phyloP scores from a whole-genome alignment of 2,797 vertebrate genomes.

The Diceros bicornis region DNA sequence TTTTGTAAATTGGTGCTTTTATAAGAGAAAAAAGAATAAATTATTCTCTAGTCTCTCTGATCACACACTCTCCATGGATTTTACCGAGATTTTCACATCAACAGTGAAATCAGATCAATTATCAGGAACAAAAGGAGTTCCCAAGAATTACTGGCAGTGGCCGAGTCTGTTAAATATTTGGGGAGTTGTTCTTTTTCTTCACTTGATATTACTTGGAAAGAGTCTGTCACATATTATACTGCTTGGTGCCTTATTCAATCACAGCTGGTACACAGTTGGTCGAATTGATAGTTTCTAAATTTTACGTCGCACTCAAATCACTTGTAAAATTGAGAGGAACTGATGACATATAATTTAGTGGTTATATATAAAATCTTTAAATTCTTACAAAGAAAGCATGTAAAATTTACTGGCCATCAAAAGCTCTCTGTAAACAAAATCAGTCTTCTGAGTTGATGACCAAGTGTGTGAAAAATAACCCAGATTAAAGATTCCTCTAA shows the following conservation, averaged over 20 bases:
- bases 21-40: neutral
- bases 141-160: neutral
- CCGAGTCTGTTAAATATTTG: neutral
- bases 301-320: conserved; percentile 54
- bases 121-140: neutral
- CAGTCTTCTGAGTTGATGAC: conserved; percentile 5
- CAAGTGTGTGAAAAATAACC: neutral
- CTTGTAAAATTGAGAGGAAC: neutral
- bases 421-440: conserved; percentile 34
- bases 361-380: neutral
- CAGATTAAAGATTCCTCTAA: neutral
- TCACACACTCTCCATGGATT: neutral
- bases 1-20: neutral
- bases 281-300: conserved; percentile 13
- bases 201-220: neutral
- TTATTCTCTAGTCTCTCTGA: neutral
- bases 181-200: neutral
- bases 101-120: neutral
- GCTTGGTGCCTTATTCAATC: neutral
- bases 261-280: neutral
- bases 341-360: conserved; percentile 16
- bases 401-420: neutral
- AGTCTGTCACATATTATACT: neutral
- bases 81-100: conserved; percentile 2
- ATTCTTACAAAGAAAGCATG: conserved; percentile 11